A percentile compares a stretch with the other conserved stretches of the same genome.
These are phyloP conservation scores for Melinopterus prodromus DNA, from an alignment of 2,888 invertebrate species.

Conservation along the genomic window DNA sequence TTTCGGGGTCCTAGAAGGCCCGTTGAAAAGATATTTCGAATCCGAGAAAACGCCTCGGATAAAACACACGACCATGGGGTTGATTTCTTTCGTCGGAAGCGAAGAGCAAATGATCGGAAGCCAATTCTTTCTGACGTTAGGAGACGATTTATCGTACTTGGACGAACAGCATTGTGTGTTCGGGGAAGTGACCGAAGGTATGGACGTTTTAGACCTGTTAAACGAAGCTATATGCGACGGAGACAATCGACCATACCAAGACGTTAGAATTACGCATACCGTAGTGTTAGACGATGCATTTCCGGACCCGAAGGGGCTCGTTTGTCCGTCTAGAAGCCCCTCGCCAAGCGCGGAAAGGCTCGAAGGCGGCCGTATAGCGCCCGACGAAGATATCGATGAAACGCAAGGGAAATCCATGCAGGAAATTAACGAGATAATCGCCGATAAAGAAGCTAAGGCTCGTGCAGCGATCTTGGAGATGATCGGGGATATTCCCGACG, in stretches of 20 bases:
- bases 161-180: slow-evolving; percentile 95
- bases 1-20: slow-evolving; percentile 86
- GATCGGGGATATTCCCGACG: slow-evolving; percentile 95
- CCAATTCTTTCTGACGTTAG: slow-evolving; percentile 96
- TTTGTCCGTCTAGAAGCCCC: slow-evolving; percentile 86
- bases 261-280: slow-evolving; percentile 96
- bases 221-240: slow-evolving; percentile 95
- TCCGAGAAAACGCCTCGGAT: slow-evolving; percentile 91
- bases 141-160: slow-evolving; percentile 85
- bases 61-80: slow-evolving; percentile 85
- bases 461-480: slow-evolving; percentile 98
- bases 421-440: slow-evolving; percentile 87
- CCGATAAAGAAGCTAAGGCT: slow-evolving; percentile 93
- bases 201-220: slow-evolving; percentile 84
- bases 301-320: slow-evolving; percentile 82
- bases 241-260: slow-evolving; percentile 89
- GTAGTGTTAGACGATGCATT: slow-evolving; percentile 96
- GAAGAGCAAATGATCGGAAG: slow-evolving; percentile 90
- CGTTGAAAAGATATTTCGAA: slow-evolving; percentile 87
- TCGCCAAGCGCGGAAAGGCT: slow-evolving; percentile 85
- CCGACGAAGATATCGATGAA: slow-evolving; percentile 94
- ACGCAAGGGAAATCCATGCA: slow-evolving; percentile 79
- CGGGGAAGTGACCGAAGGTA: slow-evolving; percentile 93
- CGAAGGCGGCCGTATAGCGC: slow-evolving; percentile 86
- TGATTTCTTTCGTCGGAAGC: slow-evolving; percentile 94